These are phyloP conservation scores for Ranitomeya variabilis DNA, from an alignment of 2,113 vertebrate species.

Conservation along the genomic window DNA sequence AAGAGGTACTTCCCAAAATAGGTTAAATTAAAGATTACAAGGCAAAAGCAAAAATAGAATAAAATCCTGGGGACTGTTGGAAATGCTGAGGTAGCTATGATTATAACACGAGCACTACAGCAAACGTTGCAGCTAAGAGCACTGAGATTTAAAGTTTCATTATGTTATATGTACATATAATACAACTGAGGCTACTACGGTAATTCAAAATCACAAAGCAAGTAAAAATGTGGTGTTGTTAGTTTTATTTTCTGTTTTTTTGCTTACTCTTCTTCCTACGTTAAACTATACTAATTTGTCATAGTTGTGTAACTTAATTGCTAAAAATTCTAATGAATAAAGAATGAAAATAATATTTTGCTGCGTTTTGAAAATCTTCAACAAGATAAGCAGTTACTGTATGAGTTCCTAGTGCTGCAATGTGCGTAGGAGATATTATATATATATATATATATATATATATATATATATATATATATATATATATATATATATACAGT, in stretches of 20 bases:
- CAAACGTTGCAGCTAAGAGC: not conserved
- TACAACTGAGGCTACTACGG: not conserved
- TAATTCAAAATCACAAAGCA: not conserved
- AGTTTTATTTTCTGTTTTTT: not conserved
- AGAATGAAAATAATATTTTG: not conserved
- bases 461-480: not conserved
- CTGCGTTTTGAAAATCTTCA: not conserved
- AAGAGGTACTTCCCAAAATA: not conserved
- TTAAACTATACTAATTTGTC: not conserved
- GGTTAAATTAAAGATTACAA: not conserved
- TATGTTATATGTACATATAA: not conserved
- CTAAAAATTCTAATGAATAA: not conserved
- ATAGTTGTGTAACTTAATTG: not conserved
- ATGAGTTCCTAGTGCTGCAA: not conserved
- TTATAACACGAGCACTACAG: not conserved
- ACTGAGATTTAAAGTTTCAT: slow-evolving; percentile 4
- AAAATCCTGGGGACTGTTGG: not conserved
- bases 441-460: not conserved
- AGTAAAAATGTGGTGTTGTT: not conserved
- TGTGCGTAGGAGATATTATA: not conserved
- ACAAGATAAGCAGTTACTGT: not conserved
- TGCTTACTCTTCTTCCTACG: not conserved
- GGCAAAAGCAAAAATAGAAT: not conserved
- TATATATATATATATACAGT: not conserved
- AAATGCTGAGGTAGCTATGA: slow-evolving; percentile 17